Evolutionary conservation across 2,888 invertebrate genomes (phyloP), one percentile per base, ranked within the genome.

Genomic region (Crossocerus cetratus): DNA sequence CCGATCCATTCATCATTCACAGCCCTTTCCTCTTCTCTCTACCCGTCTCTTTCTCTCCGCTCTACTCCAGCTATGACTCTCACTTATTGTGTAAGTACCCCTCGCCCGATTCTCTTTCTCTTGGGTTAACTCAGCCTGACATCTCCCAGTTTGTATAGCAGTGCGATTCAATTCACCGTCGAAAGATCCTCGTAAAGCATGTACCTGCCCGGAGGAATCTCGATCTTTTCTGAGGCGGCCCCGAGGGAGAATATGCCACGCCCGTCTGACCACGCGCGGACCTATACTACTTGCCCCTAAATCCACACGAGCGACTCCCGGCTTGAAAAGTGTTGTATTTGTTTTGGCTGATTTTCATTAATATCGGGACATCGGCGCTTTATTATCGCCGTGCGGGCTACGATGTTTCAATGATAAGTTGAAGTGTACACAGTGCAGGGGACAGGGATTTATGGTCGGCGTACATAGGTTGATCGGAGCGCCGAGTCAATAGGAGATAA

Each of bases 1-100:
- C 73, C 76, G 69, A 73, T 76, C 80, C 80, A 84, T 85, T 84
- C 80, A 80, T 85, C 84, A 84, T 82, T 49, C n/a, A 16, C 49
- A 14, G 16, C 49, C 49, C 14, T 49, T 32, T 32, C 32, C 32
- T 32, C 8, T 69, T 23, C 32, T 55, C 49, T 11, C 22, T 49
- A 16, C 18, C 21, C 43, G 14, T 68, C 56, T 60, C 72, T 69
- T 63, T 45, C 59, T 65, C 55, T 18, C 5, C 13, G 45, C 13
- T 16, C 18, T 5, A 60, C 45, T 70, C 69, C 65, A 60, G 63
- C 59, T n/a, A 49, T 42, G 18, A 21, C 23, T 56, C 45, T 59
- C 54, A 32, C 49, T 42, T 20, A 1, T 20, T 20, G 8, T 20
- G 44, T 13, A 23, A 18, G 42, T 49, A 49, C 22, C 43, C 58